Evolutionary conservation across 2,113 vertebrate species (phyloP).

Genomic region (Protobothrops mucrosquamatus): DNA sequence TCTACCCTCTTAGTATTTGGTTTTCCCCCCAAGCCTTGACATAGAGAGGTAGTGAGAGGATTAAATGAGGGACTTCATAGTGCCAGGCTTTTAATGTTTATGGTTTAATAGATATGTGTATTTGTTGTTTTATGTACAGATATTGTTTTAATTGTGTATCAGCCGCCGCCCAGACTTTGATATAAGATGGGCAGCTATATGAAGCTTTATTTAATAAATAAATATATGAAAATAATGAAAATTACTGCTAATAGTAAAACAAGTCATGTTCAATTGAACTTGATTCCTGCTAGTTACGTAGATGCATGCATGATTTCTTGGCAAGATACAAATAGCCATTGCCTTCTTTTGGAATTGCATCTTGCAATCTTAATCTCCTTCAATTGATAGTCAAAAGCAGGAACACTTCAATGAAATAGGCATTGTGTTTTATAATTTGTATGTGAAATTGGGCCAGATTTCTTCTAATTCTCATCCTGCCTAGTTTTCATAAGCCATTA

Average conservation of each 20-base stretch:
- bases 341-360: not conserved
- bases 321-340: not conserved
- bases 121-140: not conserved
- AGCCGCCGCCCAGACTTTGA: not conserved
- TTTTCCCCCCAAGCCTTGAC: not conserved
- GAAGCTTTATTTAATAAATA: not conserved
- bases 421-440: not conserved
- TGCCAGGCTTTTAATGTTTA: not conserved
- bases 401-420: not conserved
- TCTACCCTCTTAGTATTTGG: not conserved
- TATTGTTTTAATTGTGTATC: not conserved
- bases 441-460: not conserved
- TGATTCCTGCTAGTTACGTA: not conserved
- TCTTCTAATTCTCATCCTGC: not conserved
- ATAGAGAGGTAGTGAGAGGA: not conserved
- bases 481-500: not conserved
- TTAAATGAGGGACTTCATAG: not conserved
- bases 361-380: not conserved
- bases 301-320: not conserved
- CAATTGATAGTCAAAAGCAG: constrained; percentile 1
- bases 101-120: not conserved
- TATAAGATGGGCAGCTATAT: not conserved
- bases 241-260: not conserved
- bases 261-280: not conserved
- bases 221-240: not conserved